Conservation (phyloP, 2,113 vertebrate genomes). For the Indicator indicator region DNA sequence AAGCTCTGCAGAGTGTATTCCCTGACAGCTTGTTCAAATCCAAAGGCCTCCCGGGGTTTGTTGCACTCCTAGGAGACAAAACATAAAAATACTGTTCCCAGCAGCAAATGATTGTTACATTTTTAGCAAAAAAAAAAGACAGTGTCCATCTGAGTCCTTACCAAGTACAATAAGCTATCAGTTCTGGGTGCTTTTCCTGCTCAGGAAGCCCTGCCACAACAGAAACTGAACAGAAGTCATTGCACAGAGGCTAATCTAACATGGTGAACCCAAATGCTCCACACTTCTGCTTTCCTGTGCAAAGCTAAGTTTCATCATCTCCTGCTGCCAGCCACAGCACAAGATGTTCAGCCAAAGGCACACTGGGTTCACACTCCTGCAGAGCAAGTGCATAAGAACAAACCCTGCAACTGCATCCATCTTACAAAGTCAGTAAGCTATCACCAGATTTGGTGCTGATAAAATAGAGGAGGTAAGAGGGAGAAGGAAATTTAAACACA, state of each 20-base stretch:
- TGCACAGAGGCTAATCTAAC: neutral
- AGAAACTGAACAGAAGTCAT: neutral
- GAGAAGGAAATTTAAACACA: neutral
- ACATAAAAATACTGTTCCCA: neutral
- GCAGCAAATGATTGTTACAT: neutral
- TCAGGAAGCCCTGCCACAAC: neutral
- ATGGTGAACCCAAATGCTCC: neutral
- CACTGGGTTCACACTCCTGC: neutral
- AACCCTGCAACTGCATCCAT: neutral
- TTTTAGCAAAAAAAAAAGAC: neutral
- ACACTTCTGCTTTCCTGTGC: neutral
- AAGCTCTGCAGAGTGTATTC: constrained; percentile 97
- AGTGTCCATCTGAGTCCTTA: neutral
- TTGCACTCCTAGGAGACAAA: constrained; percentile 88
- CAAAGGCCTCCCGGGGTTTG: constrained; percentile 96
- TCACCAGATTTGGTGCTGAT: neutral
- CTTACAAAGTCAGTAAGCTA: neutral
- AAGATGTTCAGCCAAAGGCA: neutral
- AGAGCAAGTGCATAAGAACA: neutral
- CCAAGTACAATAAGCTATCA: neutral
- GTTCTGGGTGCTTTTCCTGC: neutral
- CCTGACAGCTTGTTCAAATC: constrained; percentile 95
- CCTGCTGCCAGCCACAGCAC: neutral
- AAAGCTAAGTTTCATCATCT: neutral
- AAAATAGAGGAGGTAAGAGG: neutral